These are phyloP conservation scores for Malaclemys terrapin DNA, from an alignment of 2,113 vertebrate genomes.

Conservation along the genomic window DNA sequence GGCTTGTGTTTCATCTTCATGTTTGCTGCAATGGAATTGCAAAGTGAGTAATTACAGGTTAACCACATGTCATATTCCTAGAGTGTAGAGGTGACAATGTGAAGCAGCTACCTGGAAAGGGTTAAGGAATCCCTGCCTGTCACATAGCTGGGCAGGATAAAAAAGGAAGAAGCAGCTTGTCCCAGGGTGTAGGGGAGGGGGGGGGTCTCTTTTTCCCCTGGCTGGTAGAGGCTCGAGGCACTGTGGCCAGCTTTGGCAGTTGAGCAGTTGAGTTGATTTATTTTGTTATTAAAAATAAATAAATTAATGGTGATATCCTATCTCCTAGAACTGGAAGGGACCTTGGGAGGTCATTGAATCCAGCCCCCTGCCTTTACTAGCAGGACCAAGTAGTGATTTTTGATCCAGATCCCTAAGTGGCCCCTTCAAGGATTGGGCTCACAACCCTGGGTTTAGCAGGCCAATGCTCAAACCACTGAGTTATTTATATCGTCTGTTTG, in stretches of 20 bases:
- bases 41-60: background rate
- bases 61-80: fast-evolving
- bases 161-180: background rate
- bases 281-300: background rate
- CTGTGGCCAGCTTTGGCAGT: background rate
- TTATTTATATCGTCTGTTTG: background rate
- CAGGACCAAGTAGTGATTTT: too few species aligned
- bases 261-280: background rate
- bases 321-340: too few species aligned
- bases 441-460: too few species aligned
- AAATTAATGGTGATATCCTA: too few species aligned
- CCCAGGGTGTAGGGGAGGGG: background rate
- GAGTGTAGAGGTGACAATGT: background rate
- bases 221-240: background rate
- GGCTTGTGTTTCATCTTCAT: background rate
- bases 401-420: too few species aligned
- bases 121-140: background rate
- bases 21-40: background rate
- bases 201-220: fast-evolving
- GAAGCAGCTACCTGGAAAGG: background rate
- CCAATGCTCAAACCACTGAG: too few species aligned
- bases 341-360: too few species aligned
- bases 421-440: too few species aligned
- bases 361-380: too few species aligned
- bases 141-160: background rate